phyloP scores from a whole-genome alignment of 2,888 invertebrate genomes.

The Trichogramma dendrolimi region DNA sequence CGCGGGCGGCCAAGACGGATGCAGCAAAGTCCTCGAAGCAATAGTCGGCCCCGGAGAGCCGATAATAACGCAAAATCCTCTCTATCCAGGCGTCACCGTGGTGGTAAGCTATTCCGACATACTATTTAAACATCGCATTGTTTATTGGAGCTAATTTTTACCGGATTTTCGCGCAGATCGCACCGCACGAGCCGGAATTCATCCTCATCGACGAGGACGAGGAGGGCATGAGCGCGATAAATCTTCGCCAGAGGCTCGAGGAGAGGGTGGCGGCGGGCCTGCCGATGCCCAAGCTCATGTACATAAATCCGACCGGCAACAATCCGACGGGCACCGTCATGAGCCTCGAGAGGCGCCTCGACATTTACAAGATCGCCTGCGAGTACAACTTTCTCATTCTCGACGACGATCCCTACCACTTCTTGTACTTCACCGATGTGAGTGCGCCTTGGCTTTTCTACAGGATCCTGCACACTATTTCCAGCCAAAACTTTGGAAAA shows the following conservation, averaged over 20 bases:
- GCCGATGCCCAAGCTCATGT: conserved; percentile 69
- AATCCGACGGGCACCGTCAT: conserved; percentile 74
- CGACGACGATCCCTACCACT: conserved; percentile 81
- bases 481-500: too few relatives aligned
- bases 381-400: conserved; percentile 72
- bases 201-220: conserved; percentile 68
- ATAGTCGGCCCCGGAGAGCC: conserved; percentile 67
- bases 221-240: conserved; percentile 63
- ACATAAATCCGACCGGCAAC: conserved; percentile 71
- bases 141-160: not conserved
- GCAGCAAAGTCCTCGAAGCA: conserved; percentile 71
- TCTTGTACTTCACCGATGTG: conserved; percentile 67
- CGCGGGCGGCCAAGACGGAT: conserved; percentile 73
- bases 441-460: conserved; percentile 31
- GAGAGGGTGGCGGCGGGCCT: conserved; percentile 49
- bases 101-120: conserved; percentile 55
- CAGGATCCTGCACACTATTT: too few relatives aligned
- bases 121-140: not conserved
- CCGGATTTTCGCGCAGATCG: conserved; percentile 54
- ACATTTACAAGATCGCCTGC: conserved; percentile 72
- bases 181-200: conserved; percentile 64
- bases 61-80: conserved; percentile 66
- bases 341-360: conserved; percentile 61
- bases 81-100: conserved; percentile 67
- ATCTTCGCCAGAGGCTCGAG: conserved; percentile 58